Evolutionary conservation across 2,888 invertebrate genomes (phyloP).

Genomic region (Mythimna albipuncta): DNA sequence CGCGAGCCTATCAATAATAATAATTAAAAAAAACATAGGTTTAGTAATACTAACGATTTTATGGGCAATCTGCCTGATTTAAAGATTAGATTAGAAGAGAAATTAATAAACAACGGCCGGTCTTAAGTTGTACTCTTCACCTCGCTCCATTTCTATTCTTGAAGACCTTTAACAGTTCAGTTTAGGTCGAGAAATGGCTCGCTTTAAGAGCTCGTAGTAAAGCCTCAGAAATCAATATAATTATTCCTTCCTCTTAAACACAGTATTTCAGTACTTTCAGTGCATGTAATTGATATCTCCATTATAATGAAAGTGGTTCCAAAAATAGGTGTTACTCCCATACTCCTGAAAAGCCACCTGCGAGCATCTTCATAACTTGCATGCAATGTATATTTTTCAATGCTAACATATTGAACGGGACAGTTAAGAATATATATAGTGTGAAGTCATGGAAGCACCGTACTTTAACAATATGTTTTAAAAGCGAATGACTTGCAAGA

Average conservation of each 20-base stretch:
- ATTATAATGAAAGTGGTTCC: slow-evolving; percentile 24
- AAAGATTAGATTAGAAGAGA: too few relatives aligned
- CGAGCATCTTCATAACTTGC: slow-evolving; percentile 44
- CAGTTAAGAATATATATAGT: slow-evolving; percentile 57
- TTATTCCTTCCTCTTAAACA: background rate
- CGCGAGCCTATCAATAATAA: too few relatives aligned
- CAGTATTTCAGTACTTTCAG: background rate
- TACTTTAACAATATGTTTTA: slow-evolving; percentile 39
- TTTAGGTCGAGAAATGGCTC: too few relatives aligned
- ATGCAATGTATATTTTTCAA: slow-evolving; percentile 58
- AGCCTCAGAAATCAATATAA: background rate
- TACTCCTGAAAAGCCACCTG: slow-evolving; percentile 33
- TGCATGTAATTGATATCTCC: slow-evolving; percentile 49
- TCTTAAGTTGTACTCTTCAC: too few relatives aligned
- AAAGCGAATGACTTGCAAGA: slow-evolving; percentile 17
- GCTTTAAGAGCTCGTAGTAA: too few relatives aligned
- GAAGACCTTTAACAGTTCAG: too few relatives aligned
- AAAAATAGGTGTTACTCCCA: slow-evolving; percentile 49
- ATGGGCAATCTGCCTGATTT: too few relatives aligned
- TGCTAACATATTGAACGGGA: slow-evolving; percentile 59
- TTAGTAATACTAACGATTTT: too few relatives aligned
- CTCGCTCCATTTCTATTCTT: too few relatives aligned
- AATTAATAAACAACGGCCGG: too few relatives aligned
- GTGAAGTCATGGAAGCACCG: slow-evolving; percentile 37
- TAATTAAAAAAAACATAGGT: too few relatives aligned